These are phyloP conservation scores for Embiotoca jacksoni DNA, from an alignment of 2,113 vertebrate species.

Conservation along the genomic window DNA sequence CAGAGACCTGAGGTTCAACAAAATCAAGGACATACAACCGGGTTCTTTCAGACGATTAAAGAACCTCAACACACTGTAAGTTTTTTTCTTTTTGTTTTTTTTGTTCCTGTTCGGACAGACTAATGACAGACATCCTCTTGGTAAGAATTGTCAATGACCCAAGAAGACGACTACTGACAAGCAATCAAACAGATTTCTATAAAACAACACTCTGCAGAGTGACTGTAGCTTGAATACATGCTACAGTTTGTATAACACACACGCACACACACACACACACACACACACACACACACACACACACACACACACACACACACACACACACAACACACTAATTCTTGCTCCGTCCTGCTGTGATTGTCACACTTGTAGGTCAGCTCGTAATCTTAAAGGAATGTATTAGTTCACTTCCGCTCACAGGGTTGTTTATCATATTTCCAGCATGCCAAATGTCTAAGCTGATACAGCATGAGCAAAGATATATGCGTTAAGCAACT, in stretches of 20 bases:
- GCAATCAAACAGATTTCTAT: conserved; percentile 14
- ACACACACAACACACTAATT: conserved; percentile 22
- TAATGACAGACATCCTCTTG: too few species aligned
- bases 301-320: conserved; percentile 26
- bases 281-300: conserved; percentile 17
- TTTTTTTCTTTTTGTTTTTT: conserved; percentile 43
- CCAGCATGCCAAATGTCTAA: conserved; percentile 26
- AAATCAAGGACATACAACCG: conserved; percentile 95
- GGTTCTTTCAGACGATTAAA: conserved; percentile 92
- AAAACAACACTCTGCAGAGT: background rate
- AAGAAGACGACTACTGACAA: background rate
- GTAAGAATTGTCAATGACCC: background rate
- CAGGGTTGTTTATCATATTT: conserved; percentile 54
- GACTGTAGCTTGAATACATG: background rate
- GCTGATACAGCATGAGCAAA: conserved; percentile 14
- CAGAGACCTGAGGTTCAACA: conserved; percentile 98
- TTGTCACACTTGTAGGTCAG: conserved; percentile 66
- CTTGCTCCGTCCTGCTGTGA: conserved; percentile 29
- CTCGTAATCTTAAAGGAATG: conserved; percentile 68
- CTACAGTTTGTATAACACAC: conserved; percentile 13
- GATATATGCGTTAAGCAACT: background rate
- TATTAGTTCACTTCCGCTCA: conserved; percentile 62
- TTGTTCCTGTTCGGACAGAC: background rate
- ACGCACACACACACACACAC: conserved; percentile 21
- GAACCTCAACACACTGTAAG: conserved; percentile 98